Conservation (phyloP, 2,113 vertebrate species). For the Lethenteron camtschaticum region DNA sequence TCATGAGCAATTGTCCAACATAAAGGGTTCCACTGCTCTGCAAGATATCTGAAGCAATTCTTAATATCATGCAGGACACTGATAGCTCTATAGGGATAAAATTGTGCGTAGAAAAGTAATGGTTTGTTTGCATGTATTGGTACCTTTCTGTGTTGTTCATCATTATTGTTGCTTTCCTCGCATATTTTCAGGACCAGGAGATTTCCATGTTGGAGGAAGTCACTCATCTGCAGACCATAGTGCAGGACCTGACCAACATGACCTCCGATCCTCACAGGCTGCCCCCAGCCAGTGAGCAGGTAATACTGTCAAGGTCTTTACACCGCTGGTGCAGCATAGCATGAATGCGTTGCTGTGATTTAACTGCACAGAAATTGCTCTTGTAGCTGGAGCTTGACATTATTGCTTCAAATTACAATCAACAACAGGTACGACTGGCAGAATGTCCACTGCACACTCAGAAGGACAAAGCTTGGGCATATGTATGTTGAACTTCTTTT, state of each 20-base stretch:
- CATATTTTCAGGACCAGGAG: conserved; percentile 29
- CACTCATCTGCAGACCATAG: conserved; percentile 43
- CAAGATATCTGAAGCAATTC: background rate
- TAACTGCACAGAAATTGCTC: no score
- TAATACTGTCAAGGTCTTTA: conserved; percentile 9
- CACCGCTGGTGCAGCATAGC: no score
- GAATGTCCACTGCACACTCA: no score
- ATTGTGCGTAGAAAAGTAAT: background rate
- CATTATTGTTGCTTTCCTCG: background rate
- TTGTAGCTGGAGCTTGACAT: no score
- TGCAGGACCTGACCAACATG: conserved; percentile 31
- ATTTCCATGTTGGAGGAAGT: conserved; percentile 46
- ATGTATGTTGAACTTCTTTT: no score
- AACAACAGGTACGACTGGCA: no score
- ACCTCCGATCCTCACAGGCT: conserved; percentile 35
- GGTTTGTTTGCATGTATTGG: background rate
- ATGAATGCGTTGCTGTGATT: no score
- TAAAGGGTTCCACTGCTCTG: background rate
- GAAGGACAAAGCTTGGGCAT: no score
- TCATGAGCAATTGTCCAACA: background rate
- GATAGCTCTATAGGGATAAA: background rate
- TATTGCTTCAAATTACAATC: no score
- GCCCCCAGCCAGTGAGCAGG: conserved; percentile 42
- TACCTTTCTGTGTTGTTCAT: background rate
- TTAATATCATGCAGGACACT: background rate